Conservation (phyloP, 2,888 invertebrate genomes). For the Lasioglossum leucozonium region DNA sequence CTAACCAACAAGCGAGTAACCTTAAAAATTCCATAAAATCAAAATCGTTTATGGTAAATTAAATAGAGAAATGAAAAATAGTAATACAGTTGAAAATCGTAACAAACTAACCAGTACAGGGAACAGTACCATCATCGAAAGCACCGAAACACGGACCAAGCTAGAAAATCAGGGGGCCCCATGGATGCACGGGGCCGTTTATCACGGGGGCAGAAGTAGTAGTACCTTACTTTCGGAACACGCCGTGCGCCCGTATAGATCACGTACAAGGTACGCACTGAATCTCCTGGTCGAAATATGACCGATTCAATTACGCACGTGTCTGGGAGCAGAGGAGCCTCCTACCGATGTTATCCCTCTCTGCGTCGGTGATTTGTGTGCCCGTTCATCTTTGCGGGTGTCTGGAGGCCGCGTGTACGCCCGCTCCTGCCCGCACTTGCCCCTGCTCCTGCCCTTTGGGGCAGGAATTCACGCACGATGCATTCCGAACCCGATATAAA, state of each 20-base stretch:
- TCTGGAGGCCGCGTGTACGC: conserved; percentile 36
- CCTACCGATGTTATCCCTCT: conserved; percentile 71
- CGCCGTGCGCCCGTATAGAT: conserved; percentile 26
- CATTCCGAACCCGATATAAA: not conserved
- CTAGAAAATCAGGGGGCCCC: not conserved
- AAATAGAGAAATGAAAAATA: too few relatives aligned
- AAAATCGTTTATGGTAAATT: too few relatives aligned
- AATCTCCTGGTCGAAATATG: conserved; percentile 61
- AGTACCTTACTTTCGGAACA: not conserved
- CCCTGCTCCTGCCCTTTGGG: not conserved
- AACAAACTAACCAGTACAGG: not conserved
- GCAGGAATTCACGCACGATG: not conserved
- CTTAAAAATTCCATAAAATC: not conserved
- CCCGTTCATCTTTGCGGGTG: conserved; percentile 62
- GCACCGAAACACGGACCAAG: not conserved
- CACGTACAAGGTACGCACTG: conserved; percentile 48
- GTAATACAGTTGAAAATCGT: too few relatives aligned
- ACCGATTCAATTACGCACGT: conserved; percentile 73
- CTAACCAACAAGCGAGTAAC: not conserved
- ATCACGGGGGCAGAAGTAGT: not conserved
- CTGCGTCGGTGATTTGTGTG: conserved; percentile 70
- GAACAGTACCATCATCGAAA: not conserved
- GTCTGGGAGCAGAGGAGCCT: conserved; percentile 63
- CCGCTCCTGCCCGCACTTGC: not conserved
- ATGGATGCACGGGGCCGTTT: not conserved